A percentile compares a stretch with the other conserved stretches of the same genome.
Conservation (phyloP, 2,797 vertebrate species). For the Myripristis jacobus region DNA sequence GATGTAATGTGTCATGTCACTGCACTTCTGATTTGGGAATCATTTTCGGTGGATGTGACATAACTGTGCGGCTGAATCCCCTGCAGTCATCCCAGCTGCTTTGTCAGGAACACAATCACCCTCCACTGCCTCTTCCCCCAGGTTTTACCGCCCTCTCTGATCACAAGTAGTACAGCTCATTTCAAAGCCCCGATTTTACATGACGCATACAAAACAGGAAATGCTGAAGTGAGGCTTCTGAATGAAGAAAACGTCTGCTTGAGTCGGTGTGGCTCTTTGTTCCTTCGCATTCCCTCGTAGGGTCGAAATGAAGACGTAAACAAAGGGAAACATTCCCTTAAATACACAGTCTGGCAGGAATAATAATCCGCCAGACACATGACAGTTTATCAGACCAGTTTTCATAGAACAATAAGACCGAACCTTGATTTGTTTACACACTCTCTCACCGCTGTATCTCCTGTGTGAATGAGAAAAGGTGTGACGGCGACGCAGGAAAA, state of each 20-base stretch:
- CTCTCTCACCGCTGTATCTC: background rate
- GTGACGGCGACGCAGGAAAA: constrained; percentile 11
- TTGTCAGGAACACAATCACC: constrained; percentile 44
- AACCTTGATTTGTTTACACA: constrained; percentile 28
- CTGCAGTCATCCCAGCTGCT: constrained; percentile 42
- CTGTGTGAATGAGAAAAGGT: constrained; percentile 10
- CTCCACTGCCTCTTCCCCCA: constrained; percentile 7
- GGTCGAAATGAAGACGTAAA: constrained; percentile 12
- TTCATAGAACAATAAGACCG: constrained; percentile 8
- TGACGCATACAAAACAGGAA: constrained; percentile 12
- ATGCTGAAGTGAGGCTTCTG: constrained; percentile 6
- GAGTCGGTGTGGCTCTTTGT: constrained; percentile 13
- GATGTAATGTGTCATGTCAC: constrained; percentile 33
- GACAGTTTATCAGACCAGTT: constrained; percentile 15
- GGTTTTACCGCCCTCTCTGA: constrained; percentile 31
- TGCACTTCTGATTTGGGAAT: constrained; percentile 43
- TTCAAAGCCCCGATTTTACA: constrained; percentile 43
- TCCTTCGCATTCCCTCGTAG: constrained; percentile 7
- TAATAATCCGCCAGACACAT: constrained; percentile 28
- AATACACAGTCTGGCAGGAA: constrained; percentile 5
- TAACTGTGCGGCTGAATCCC: constrained; percentile 44
- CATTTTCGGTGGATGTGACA: constrained; percentile 40
- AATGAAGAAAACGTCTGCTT: background rate
- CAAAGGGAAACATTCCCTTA: background rate
- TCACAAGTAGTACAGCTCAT: constrained; percentile 35